Evolutionary conservation across 2,113 vertebrate genomes (phyloP).

Genomic region (Pterocles orientalis): DNA sequence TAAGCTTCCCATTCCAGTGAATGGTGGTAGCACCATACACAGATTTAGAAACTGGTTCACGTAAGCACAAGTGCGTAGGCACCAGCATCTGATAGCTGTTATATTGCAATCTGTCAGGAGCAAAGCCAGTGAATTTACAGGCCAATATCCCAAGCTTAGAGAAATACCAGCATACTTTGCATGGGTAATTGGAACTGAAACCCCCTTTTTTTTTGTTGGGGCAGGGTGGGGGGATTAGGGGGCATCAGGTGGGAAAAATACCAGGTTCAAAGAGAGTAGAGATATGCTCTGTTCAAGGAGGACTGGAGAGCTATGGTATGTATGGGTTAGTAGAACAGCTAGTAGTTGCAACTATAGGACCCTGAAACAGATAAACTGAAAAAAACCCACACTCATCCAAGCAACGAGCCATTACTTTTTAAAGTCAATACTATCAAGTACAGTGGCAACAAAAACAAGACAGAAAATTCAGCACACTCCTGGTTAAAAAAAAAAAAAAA

Average conservation of each 20-base stretch:
- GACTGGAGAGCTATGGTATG: neutral
- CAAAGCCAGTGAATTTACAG: neutral
- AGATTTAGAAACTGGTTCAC: neutral
- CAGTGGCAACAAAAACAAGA: neutral
- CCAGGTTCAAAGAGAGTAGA: neutral
- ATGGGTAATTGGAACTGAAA: neutral
- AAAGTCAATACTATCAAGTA: neutral
- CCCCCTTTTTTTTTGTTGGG: neutral
- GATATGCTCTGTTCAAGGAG: neutral
- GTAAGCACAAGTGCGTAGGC: neutral
- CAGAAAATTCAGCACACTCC: neutral
- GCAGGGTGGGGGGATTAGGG: too few species aligned
- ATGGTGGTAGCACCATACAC: neutral
- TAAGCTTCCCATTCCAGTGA: neutral
- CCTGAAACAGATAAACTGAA: neutral
- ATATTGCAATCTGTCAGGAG: neutral
- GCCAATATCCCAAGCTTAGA: neutral
- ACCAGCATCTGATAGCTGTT: neutral
- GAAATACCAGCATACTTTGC: neutral
- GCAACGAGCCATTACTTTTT: neutral
- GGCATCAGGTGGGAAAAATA: neutral
- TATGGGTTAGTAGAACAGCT: neutral
- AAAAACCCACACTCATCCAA: neutral
- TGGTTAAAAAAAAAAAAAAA: neutral
- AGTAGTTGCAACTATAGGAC: neutral